Base-by-base conservation (phyloP, 2,888 invertebrate species). In the Scelioninae gen. 1 region DNA sequence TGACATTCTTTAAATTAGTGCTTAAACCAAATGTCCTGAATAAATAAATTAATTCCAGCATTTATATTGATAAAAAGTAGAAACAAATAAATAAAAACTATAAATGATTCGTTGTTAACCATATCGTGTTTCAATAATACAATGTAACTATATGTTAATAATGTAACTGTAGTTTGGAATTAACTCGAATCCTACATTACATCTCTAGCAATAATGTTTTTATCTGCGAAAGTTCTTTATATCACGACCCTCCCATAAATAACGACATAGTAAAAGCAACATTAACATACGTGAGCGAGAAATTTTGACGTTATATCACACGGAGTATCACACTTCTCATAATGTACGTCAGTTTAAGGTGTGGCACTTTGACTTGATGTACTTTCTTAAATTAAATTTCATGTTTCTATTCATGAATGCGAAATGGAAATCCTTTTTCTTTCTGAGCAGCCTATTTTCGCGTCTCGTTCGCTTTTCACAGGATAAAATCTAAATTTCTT, bases 401-500 rank as follows among this genome's bases (percentile, higher is more conserved):
- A 63, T 78, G 69, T 49, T 69, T 78, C 60, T 63, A 78, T 78
- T 78, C 77, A 78, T 78, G 69, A 78, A 68, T 68, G 63, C 62
- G 32, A 60, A 43, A 63, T 23, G 63, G 63, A 34, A 65, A 65
- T 40, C 31, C 9, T 8, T 71, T 51, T 60, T 16, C 53, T 6
- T n/a, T 23, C 1, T 0, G 15, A 66, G 29, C 9, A 69, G 69
- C 51, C 49, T 58, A 55, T 56, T 45, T 56, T 32, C 43, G 23
- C 29, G 11, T 56, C 16, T 16, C 31, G 29, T 56, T 45, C 56
- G 53, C 16, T 55, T 55, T 7, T 16, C 11, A 10, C 43, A 4
- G 15, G 8, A 29, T 7, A 7, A 9, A 31, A n/a, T 53, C n/a
- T n/a, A n/a, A n/a, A n/a, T n/a, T n/a, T n/a, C n/a, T n/a, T n/a